Evolutionary conservation across 2,113 vertebrate genomes (phyloP), one percentile per base, ranked within the genome.

Genomic region (Acanthochromis polyacanthus): DNA sequence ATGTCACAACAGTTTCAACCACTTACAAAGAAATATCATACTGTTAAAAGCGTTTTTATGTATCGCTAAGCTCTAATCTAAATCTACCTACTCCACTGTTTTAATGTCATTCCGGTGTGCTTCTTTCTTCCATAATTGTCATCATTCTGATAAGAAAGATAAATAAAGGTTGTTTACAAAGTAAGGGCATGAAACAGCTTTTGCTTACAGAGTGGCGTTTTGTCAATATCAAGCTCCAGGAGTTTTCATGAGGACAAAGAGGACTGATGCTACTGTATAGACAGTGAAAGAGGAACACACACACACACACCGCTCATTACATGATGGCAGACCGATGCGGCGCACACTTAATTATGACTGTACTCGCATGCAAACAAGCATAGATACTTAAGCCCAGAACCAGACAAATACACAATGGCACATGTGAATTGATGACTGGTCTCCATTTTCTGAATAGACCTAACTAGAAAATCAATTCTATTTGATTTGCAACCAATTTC

Each of bases 61-160:
- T 25, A 20, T 32, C 1, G 3, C 23, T 7, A 56, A 73, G 53
- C 22, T 60, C 32, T 19, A 1, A 32, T 36, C 19, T 9, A 20
- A 51, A 19, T 20, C 48, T 10, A n/a, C 28, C 10, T 43, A 59
- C 58, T 51, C 16, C 17, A 22, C 43, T 40, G 17, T 73, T 82
- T 78, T 70, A 86, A 84, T 71, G 78, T 78, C 28, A 77, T 71
- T 71, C 76, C 72, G 84, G 53, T 67, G 81, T 72, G 65, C 78
- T 72, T 32, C 69, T 51, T 53, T 38, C 19, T 17, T 66, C 32
- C 16, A 72, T 79, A 46, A 80, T 77, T 46, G 78, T 52, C 23
- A 70, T 55, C 14, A 25, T 56, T 66, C 71, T 53, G 79, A 91
- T 83, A 61, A 77, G 64, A 79, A 14, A n/a, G 65, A 78, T 83